Evolutionary conservation across 2,888 invertebrate species (phyloP).

Genomic region (Metallyticus violacea): DNA sequence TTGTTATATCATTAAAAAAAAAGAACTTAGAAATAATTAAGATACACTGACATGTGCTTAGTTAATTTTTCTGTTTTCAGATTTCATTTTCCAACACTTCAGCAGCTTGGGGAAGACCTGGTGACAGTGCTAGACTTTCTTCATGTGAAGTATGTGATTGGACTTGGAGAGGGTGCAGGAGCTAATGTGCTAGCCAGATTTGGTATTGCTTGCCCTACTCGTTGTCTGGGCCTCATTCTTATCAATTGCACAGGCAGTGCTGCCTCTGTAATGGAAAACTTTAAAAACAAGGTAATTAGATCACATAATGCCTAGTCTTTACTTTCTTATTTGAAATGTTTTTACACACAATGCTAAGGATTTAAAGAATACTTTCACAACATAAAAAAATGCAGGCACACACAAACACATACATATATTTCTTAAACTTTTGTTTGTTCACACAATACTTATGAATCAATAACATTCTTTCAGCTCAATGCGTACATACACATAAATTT

Average conservation of each 20-base stretch:
- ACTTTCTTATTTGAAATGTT: no score
- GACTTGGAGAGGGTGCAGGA: slow-evolving; percentile 84
- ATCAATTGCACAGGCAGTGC: slow-evolving; percentile 87
- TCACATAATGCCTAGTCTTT: no score
- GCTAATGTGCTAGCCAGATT: slow-evolving; percentile 83
- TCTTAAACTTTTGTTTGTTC: no score
- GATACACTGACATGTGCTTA: not conserved
- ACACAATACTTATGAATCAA: no score
- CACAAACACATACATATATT: no score
- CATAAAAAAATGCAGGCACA: no score
- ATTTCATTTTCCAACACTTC: slow-evolving; percentile 77
- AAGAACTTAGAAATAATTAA: not conserved
- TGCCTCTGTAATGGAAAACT: slow-evolving; percentile 80
- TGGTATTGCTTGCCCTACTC: slow-evolving; percentile 75
- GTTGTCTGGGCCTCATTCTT: slow-evolving; percentile 75
- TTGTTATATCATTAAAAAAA: not conserved
- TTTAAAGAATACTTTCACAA: no score
- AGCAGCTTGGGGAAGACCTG: slow-evolving; percentile 77
- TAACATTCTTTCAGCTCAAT: no score
- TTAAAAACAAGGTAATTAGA: slow-evolving; percentile 74
- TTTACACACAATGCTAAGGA: no score
- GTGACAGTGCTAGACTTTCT: slow-evolving; percentile 78
- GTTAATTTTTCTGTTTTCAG: slow-evolving; percentile 46
- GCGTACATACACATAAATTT: no score
- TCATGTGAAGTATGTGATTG: slow-evolving; percentile 78